Base-by-base conservation (phyloP, 2,888 invertebrate species). In the Azorinus chamasolen region DNA sequence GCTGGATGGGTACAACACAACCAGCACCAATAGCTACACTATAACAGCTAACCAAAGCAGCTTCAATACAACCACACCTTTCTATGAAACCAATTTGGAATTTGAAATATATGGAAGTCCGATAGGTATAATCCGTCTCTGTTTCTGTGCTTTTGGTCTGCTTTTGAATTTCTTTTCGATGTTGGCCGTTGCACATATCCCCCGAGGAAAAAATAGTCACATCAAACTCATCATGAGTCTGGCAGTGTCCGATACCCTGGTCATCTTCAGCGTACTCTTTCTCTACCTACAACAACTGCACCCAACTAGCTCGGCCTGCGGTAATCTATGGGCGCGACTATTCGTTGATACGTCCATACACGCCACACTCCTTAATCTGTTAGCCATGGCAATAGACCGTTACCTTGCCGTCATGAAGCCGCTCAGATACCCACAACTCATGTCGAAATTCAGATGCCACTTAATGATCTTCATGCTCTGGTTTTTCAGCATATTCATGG, bases 221-320 rank as follows among this genome's bases (percentile, higher is more conserved):
- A 83, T 85, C 10, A 88, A 89, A 53, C 83, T 91, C 18, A 86
- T 90, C 39, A 80, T 89, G 6, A 91, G 89, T 58, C 80, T 91
- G 0, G 86, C 87, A 0, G 54, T 83, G 3, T 87, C 89, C 0
- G 91, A 91, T 61, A 74, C 84, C 10, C 71, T 90, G 14, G 39
- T 62, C 18, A 22, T 32, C 1, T n/a, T 51, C 6, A 48, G 62
- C 1, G 48, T 18, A 37, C n/a, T 18, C 12, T 12, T 20, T 1
- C 50, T 58, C 50, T 58, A 39, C n/a, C n/a, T 58, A 6, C 32
- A 32, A 32, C 32, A 32, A 10, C 32, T 32, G 32, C 32, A 6
- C 5, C 53, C 37, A 5, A n/a, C 12, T 1, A 25, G 37, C 14
- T 25, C 43, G n/a, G 25, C 77, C 1, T 89, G 89, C 57, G 55